Evolutionary conservation across 92 coral and sea anemone species (phyloP).

Genomic region (Porites divaricata): DNA sequence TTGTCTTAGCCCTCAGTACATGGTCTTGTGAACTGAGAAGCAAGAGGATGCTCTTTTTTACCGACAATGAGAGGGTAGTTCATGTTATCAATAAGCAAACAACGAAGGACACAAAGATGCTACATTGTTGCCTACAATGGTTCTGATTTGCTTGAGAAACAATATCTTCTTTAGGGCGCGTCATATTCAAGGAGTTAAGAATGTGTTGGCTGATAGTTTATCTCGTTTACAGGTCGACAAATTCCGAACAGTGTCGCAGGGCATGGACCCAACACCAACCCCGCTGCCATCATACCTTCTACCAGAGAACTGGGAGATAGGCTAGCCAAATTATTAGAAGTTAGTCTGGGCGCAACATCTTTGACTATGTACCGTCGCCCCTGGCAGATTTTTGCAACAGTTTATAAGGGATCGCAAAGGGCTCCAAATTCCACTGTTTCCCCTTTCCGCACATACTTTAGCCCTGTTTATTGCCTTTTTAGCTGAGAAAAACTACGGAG

Average conservation of each 20-base stretch:
- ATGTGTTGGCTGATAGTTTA: too few species aligned
- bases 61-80: slow-evolving; percentile 42
- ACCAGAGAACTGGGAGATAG: too few species aligned
- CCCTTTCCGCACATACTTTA: neutral
- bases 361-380: too few species aligned
- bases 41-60: slow-evolving; percentile 24
- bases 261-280: too few species aligned
- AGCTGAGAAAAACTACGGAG: slow-evolving; percentile 9
- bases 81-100: slow-evolving; percentile 58
- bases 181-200: too few species aligned
- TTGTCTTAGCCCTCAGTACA: slow-evolving; percentile 17
- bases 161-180: slow-evolving; percentile 49
- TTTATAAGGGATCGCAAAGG: too few species aligned
- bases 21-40: slow-evolving; percentile 35
- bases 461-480: slow-evolving; percentile 31
- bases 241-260: slow-evolving; percentile 12
- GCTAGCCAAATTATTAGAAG: slow-evolving; percentile 17
- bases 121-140: slow-evolving; percentile 40
- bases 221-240: slow-evolving; percentile 55
- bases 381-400: neutral
- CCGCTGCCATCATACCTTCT: too few species aligned
- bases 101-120: slow-evolving; percentile 37
- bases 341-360: neutral
- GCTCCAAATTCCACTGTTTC: neutral
- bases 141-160: too few species aligned